phyloP scores from a whole-genome alignment of 2,113 vertebrate genomes.

The Hippocampus mohnikei region DNA sequence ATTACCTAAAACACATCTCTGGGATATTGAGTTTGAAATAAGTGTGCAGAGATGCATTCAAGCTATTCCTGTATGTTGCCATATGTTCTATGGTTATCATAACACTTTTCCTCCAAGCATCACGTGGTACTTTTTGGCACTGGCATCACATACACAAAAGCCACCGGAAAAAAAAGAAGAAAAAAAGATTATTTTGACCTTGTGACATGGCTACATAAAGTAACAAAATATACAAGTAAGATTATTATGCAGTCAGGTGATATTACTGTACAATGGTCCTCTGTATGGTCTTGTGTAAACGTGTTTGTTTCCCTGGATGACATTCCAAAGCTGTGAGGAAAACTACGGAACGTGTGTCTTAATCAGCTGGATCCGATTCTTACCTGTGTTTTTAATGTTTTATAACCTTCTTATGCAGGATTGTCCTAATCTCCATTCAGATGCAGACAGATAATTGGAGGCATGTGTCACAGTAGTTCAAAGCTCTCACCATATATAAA shows the following conservation, averaged over 20 bases:
- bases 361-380: conserved; percentile 13
- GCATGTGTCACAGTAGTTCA: neutral
- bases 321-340: conserved; percentile 24
- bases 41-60: no score
- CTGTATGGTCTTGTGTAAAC: conserved; percentile 12
- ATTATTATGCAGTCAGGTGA: neutral
- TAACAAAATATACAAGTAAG: neutral
- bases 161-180: no score
- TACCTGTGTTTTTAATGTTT: conserved; percentile 29
- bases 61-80: neutral
- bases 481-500: neutral
- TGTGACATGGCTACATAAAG: neutral
- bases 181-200: neutral
- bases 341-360: conserved; percentile 14
- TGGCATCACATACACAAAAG: no score
- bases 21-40: no score
- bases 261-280: conserved; percentile 11
- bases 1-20: no score
- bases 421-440: conserved; percentile 23
- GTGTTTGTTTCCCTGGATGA: neutral
- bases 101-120: no score
- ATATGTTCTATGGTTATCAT: no score
- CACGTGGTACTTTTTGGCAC: no score
- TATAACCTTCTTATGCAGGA: conserved; percentile 34
- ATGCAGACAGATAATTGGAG: conserved; percentile 7